Percentiles rank a stretch among this genome's conserved stretches.
These are phyloP conservation scores for Notarius quadriscutis DNA, from an alignment of 2,113 vertebrate species.

Conservation along the genomic window DNA sequence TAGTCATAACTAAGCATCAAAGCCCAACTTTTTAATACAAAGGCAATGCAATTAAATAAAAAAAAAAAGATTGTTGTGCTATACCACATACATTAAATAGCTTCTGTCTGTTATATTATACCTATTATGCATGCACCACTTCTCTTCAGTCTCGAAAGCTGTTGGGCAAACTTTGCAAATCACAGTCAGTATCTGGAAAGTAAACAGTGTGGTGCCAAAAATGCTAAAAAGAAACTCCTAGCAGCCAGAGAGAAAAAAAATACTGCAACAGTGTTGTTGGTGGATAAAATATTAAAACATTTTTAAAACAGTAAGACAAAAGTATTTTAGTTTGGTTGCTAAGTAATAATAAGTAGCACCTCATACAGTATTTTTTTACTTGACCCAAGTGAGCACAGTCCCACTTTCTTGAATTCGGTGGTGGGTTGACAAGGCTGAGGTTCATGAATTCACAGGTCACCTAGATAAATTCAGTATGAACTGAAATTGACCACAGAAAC, in stretches of 20 bases:
- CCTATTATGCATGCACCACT: neutral
- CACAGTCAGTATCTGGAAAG: neutral
- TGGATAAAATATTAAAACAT: neutral
- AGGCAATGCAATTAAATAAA: neutral
- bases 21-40: slow-evolving; percentile 1
- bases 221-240: neutral
- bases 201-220: neutral
- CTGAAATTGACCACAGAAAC: neutral
- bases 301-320: neutral
- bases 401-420: neutral
- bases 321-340: neutral
- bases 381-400: neutral
- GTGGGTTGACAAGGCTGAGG: neutral
- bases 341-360: neutral
- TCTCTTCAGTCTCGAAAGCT: neutral
- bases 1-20: neutral
- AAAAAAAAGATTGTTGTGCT: neutral
- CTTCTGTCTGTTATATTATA: neutral
- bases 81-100: neutral
- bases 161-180: neutral
- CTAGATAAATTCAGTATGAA: neutral
- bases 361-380: neutral
- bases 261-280: neutral
- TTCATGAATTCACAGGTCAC: neutral
- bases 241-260: neutral